Evolutionary conservation across 2,888 invertebrate species (phyloP).

Genomic region (Callinectes sapidus): DNA sequence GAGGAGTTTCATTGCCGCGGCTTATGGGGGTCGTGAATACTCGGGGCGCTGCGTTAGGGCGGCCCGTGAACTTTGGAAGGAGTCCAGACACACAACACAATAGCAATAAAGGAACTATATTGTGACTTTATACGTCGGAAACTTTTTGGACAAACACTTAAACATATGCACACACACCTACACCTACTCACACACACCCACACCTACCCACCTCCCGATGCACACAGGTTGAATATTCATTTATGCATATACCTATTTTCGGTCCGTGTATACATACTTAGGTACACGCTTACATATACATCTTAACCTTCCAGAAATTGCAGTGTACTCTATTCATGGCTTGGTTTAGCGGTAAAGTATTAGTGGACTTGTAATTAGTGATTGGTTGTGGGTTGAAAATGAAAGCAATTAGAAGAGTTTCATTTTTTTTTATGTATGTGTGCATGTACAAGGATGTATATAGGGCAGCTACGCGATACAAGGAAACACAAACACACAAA

Average conservation of each 20-base stretch:
- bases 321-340: background rate
- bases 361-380: background rate
- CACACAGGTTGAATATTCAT: slow-evolving; percentile 9
- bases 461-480: background rate
- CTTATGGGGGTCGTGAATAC: slow-evolving; percentile 18
- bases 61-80: slow-evolving; percentile 10
- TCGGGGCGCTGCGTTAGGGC: background rate
- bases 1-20: background rate
- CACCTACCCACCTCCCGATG: background rate
- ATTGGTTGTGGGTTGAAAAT: background rate
- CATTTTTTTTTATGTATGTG: background rate
- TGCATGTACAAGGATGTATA: slow-evolving; percentile 33
- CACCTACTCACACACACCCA: background rate
- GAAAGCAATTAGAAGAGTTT: background rate
- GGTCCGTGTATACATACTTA: background rate
- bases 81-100: slow-evolving; percentile 14
- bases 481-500: background rate
- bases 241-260: background rate
- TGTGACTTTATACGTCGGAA: background rate
- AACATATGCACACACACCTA: background rate
- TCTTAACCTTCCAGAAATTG: background rate
- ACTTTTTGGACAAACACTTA: background rate
- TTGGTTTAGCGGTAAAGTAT: background rate
- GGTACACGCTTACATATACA: slow-evolving; percentile 25
- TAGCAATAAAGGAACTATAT: slow-evolving; percentile 14